Percentiles rank a stretch among this genome's conserved stretches.
Conservation (phyloP, 2,113 vertebrate genomes). For the Upupa epops region DNA sequence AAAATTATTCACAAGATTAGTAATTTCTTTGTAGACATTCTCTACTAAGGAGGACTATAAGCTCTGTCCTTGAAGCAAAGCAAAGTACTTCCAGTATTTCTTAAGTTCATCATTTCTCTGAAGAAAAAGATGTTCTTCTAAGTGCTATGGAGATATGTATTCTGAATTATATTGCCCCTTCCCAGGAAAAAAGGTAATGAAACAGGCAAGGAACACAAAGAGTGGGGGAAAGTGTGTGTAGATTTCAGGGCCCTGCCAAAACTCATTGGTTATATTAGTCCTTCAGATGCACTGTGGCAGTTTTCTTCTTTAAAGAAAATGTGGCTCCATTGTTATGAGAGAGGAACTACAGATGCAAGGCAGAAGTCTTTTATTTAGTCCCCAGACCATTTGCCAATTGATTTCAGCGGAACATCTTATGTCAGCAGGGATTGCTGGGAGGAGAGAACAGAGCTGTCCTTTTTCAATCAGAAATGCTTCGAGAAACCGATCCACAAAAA, state of each 20-base stretch:
- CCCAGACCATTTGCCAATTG: not conserved
- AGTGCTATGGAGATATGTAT: not conserved
- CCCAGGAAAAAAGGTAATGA: not conserved
- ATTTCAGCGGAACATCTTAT: not conserved
- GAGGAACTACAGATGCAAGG: not conserved
- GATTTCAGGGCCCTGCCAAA: not conserved
- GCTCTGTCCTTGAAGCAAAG: not conserved
- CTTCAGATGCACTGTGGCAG: not conserved
- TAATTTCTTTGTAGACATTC: not conserved
- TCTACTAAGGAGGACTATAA: not conserved
- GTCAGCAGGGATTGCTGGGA: not conserved
- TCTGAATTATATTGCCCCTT: not conserved
- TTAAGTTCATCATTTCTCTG: not conserved
- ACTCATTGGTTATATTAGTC: not conserved
- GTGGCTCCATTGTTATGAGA: not conserved
- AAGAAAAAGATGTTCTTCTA: not conserved
- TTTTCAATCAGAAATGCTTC: constrained; percentile 16
- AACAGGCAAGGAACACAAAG: not conserved
- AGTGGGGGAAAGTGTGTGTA: not conserved
- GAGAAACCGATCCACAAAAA: constrained; percentile 9
- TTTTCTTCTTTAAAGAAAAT: not conserved
- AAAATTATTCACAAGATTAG: not conserved
- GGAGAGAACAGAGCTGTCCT: not conserved
- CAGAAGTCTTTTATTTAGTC: not conserved
- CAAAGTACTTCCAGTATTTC: not conserved